Conservation (phyloP, 2,888 invertebrate species). For the Flabesymbios commensalis region DNA sequence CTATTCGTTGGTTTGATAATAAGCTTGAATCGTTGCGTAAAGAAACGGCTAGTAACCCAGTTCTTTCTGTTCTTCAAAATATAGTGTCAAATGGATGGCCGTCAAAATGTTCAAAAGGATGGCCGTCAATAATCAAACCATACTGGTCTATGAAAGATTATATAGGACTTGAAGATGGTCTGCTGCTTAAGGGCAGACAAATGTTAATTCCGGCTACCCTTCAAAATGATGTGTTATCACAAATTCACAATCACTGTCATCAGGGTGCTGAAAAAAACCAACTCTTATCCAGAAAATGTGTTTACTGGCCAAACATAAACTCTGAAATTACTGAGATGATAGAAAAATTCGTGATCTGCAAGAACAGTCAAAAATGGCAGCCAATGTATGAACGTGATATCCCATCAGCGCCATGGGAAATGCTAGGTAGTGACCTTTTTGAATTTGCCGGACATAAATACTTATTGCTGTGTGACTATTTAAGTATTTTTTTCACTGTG, state of each 20-base stretch:
- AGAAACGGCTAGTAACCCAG: constrained; percentile 9
- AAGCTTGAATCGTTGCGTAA: constrained; percentile 4
- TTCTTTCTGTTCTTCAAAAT: constrained; percentile 11
- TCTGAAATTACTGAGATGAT: constrained; percentile 16
- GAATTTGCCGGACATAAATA: constrained; percentile 9
- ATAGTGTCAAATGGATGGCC: constrained; percentile 21
- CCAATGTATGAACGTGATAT: constrained; percentile 11
- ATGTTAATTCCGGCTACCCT: constrained; percentile 14
- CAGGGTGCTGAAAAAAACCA: constrained; percentile 19
- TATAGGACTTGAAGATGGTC: constrained; percentile 19
- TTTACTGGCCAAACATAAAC: constrained; percentile 29
- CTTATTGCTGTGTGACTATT: constrained; percentile 2
- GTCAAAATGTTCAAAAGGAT: background rate
- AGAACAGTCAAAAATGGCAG: constrained; percentile 12
- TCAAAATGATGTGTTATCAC: constrained; percentile 10
- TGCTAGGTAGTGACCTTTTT: constrained; percentile 22
- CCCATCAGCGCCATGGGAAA: constrained; percentile 18
- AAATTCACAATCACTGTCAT: constrained; percentile 16
- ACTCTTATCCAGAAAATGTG: constrained; percentile 10
- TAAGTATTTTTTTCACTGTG: constrained; percentile 1
- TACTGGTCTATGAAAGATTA: constrained; percentile 24
- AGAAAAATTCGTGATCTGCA: constrained; percentile 8
- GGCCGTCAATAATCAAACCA: constrained; percentile 8
- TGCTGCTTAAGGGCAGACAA: constrained; percentile 23
- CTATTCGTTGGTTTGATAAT: constrained; percentile 4